These are phyloP conservation scores for Triplophysa bombifrons DNA, from an alignment of 2,797 vertebrate genomes.

Conservation along the genomic window DNA sequence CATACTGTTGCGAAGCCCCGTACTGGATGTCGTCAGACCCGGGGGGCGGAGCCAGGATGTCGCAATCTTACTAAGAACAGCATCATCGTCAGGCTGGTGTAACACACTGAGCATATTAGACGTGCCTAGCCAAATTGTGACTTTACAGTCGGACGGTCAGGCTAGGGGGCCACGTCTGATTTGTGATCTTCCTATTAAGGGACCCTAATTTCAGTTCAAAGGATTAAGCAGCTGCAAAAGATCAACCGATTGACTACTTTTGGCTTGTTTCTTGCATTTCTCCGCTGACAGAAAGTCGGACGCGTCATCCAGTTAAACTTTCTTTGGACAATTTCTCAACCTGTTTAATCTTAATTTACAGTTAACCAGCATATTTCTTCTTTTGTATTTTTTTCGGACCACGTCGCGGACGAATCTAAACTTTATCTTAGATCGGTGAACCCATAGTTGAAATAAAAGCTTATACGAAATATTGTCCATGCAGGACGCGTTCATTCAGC, in stretches of 20 bases:
- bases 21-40: slow-evolving; percentile 64
- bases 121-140: slow-evolving; percentile 47
- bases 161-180: slow-evolving; percentile 55
- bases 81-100: slow-evolving; percentile 63
- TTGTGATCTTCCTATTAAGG: slow-evolving; percentile 35
- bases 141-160: slow-evolving; percentile 56
- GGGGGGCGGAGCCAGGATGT: slow-evolving; percentile 63
- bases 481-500: slow-evolving; percentile 55
- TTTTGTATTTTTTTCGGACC: not conserved
- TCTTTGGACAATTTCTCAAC: slow-evolving; percentile 35
- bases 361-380: not conserved
- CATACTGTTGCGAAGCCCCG: slow-evolving; percentile 53
- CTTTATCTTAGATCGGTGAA: not conserved
- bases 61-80: slow-evolving; percentile 65
- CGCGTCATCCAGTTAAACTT: slow-evolving; percentile 16
- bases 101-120: slow-evolving; percentile 59
- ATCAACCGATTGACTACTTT: slow-evolving; percentile 14
- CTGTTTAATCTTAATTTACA: not conserved
- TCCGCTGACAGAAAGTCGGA: slow-evolving; percentile 18
- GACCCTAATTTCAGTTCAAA: not conserved
- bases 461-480: slow-evolving; percentile 17
- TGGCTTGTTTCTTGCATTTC: not conserved
- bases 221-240: slow-evolving; percentile 24
- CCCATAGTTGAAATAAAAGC: not conserved
- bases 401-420: not conserved